Percentiles rank a stretch among this genome's conserved stretches.
phyloP scores from a whole-genome alignment of 2,888 invertebrate species.

The Trissonchulus latispiculum region DNA sequence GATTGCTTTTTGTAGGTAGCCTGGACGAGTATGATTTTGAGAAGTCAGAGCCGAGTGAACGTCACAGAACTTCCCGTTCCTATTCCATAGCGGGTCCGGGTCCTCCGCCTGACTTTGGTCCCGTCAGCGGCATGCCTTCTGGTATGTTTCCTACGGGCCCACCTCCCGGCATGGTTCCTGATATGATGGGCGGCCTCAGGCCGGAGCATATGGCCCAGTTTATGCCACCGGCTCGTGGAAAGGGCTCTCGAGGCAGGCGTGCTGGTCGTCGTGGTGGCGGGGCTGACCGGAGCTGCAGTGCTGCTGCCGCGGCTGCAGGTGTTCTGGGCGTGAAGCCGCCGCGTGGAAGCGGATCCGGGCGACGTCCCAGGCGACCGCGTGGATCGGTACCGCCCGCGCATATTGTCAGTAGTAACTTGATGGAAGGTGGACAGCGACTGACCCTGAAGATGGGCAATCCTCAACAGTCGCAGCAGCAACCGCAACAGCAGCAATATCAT shows the following conservation, averaged over 20 bases:
- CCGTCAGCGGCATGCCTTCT: not conserved
- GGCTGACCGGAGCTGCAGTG: not conserved
- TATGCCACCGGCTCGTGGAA: not conserved
- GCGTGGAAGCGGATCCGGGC: not conserved
- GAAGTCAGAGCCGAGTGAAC: constrained; percentile 6
- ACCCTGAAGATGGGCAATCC: not conserved
- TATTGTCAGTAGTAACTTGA: not conserved
- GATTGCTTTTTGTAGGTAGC: not conserved
- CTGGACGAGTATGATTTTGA: constrained; percentile 8
- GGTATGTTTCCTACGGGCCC: not conserved
- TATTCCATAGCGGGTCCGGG: not conserved
- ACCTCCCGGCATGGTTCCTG: not conserved
- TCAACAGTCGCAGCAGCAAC: not conserved
- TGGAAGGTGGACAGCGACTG: not conserved
- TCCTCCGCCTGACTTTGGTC: not conserved
- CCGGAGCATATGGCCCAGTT: not conserved
- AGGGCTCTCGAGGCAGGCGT: not conserved
- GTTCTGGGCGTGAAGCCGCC: not conserved
- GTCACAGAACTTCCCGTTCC: not conserved
- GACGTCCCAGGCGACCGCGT: not conserved
- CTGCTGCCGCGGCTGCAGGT: not conserved
- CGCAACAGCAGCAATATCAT: not conserved
- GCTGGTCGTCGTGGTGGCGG: not conserved
- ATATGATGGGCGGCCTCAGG: not conserved
- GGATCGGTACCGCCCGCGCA: not conserved